These are phyloP conservation scores for Macropus fuliginosus DNA, from an alignment of 2,797 vertebrate genomes.

Conservation along the genomic window DNA sequence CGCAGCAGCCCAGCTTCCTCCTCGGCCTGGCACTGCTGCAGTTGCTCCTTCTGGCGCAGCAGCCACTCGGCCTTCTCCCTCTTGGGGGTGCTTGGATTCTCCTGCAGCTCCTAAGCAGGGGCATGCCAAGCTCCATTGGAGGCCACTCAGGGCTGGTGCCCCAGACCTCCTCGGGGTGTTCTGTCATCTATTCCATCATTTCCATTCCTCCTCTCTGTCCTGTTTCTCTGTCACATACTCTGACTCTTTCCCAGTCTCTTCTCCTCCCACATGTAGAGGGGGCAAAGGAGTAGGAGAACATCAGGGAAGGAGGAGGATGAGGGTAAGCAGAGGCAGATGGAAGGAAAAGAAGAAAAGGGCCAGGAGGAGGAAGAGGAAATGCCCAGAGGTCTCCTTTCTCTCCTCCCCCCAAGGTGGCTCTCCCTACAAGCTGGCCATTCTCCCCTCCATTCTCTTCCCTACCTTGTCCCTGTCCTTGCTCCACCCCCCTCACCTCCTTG, in stretches of 20 bases:
- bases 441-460: background rate
- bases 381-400: background rate
- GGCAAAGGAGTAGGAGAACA: background rate
- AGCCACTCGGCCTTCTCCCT: conserved; percentile 96
- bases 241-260: background rate
- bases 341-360: background rate
- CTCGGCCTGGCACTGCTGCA: conserved; percentile 94
- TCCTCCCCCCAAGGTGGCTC: background rate
- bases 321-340: background rate
- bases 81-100: conserved; percentile 96
- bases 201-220: background rate
- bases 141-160: conserved; percentile 9
- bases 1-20: conserved; percentile 93
- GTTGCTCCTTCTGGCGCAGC: conserved; percentile 94
- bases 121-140: background rate
- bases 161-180: background rate
- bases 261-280: background rate
- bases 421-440: no score
- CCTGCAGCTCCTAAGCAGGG: conserved; percentile 90
- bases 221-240: background rate
- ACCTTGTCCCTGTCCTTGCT: background rate
- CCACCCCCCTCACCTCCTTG: conserved; percentile 89
- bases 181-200: background rate
- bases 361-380: background rate
- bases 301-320: background rate